Conservation (phyloP, 53 echinoderm and acorn worm species). For the Glandiceps talaboti region DNA sequence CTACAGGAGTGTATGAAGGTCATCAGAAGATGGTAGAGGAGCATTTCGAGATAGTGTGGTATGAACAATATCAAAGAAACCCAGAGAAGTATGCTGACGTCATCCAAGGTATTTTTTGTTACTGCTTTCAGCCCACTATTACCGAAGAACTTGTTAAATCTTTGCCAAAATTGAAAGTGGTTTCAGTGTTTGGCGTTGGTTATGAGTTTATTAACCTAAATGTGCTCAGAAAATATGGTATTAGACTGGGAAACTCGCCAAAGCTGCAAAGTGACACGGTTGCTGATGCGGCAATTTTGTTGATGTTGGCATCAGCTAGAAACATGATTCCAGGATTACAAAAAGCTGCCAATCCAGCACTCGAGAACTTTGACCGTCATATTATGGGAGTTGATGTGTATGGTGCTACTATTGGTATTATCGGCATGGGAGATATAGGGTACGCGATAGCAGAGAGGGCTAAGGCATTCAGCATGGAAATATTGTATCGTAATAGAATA, state of each 20-base stretch:
- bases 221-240: slow-evolving; percentile 16
- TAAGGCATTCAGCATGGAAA: slow-evolving; percentile 29
- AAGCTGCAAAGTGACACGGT: slow-evolving; percentile 22
- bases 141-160: slow-evolving; percentile 5
- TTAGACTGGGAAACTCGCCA: slow-evolving; percentile 23
- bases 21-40: too few species aligned
- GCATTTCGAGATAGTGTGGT: slow-evolving; percentile 13
- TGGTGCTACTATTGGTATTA: slow-evolving; percentile 39
- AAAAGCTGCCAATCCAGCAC: too few species aligned
- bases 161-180: slow-evolving; percentile 11
- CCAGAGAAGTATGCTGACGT: not conserved
- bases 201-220: slow-evolving; percentile 21
- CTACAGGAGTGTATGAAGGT: too few species aligned
- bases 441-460: slow-evolving; percentile 41
- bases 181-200: slow-evolving; percentile 12
- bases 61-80: not conserved
- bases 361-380: not conserved
- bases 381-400: too few species aligned
- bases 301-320: slow-evolving; percentile 36
- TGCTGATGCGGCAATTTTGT: slow-evolving; percentile 24
- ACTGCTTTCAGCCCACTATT: not conserved
- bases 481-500: slow-evolving; percentile 32
- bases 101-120: not conserved
- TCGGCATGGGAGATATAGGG: slow-evolving; percentile 48
- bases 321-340: slow-evolving; percentile 18